A percentile compares a stretch with the other conserved stretches of the same genome.
Conservation (phyloP, 2,797 vertebrate species). For the Poeciliopsis gracilis region DNA sequence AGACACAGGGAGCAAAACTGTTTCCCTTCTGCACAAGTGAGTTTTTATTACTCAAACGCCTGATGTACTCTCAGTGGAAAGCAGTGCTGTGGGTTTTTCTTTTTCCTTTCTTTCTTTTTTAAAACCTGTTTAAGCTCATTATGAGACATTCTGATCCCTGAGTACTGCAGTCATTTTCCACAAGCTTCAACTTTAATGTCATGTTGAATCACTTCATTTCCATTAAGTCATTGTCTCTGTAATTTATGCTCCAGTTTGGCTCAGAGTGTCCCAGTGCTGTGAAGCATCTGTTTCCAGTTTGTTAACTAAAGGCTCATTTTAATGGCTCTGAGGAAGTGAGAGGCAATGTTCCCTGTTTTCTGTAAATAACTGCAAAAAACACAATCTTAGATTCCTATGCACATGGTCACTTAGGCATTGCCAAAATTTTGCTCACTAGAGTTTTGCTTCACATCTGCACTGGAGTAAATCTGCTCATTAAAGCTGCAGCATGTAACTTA, state of each 20-base stretch:
- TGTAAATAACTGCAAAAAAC: conserved; percentile 37
- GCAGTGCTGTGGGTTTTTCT: not conserved
- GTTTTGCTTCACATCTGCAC: not conserved
- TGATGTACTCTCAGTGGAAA: not conserved
- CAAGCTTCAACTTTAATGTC: conserved; percentile 8
- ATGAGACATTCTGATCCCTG: not conserved
- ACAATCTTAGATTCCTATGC: not conserved
- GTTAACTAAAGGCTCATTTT: conserved; percentile 41
- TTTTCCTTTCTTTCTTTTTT: too few species aligned
- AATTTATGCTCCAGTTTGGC: conserved; percentile 15
- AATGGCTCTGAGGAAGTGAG: conserved; percentile 29
- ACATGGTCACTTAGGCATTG: not conserved
- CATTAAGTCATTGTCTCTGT: conserved; percentile 40
- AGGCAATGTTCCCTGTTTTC: conserved; percentile 27
- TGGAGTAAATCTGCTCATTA: not conserved
- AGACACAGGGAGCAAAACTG: not conserved
- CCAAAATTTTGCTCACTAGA: not conserved
- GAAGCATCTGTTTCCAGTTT: conserved; percentile 66
- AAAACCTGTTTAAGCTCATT: not conserved
- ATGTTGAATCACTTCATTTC: conserved; percentile 33
- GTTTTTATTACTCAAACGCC: not conserved
- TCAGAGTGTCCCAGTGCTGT: conserved; percentile 28
- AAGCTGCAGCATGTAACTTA: not conserved
- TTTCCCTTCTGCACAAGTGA: not conserved
- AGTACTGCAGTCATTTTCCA: conserved; percentile 10